phyloP scores from a whole-genome alignment of 2,888 invertebrate genomes.

The Eugnorisma glareosa region DNA sequence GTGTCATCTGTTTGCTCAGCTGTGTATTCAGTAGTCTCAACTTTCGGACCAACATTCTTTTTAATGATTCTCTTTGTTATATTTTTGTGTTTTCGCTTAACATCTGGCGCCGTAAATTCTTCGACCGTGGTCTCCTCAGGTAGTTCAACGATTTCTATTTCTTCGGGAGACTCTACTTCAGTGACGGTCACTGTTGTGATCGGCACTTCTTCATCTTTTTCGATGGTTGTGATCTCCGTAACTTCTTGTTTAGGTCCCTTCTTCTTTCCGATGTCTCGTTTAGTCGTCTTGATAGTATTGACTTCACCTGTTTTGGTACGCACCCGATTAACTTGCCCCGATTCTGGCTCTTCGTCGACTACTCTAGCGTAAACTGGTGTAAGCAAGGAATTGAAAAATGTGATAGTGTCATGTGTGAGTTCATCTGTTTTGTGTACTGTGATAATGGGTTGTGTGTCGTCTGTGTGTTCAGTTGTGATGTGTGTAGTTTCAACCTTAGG shows the following conservation, averaged over 20 bases:
- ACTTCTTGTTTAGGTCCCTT: neutral
- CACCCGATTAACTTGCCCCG: slow-evolving; percentile 40
- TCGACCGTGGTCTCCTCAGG: neutral
- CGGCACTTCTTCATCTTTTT: neutral
- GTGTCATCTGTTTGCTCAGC: neutral
- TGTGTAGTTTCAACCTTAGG: neutral
- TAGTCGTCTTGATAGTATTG: neutral
- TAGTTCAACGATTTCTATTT: neutral
- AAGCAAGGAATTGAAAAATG: slow-evolving; percentile 19
- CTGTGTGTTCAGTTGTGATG: neutral
- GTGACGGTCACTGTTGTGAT: neutral
- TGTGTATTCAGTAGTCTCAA: neutral
- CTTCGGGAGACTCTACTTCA: neutral
- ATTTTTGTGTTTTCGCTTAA: slow-evolving; percentile 38
- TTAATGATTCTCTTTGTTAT: slow-evolving; percentile 50
- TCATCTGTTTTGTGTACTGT: neutral
- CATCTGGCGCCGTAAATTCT: neutral
- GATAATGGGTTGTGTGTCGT: neutral
- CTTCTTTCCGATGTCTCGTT: neutral
- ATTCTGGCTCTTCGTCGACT: slow-evolving; percentile 22
- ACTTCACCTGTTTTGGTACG: slow-evolving; percentile 1
- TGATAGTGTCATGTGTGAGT: slow-evolving; percentile 6
- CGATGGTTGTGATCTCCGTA: neutral
- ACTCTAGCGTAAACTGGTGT: neutral
- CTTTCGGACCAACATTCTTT: slow-evolving; percentile 67